Evolutionary conservation across 53 echinoderm and acorn worm genomes (phyloP).

Genomic region (Antedon mediterranea): DNA sequence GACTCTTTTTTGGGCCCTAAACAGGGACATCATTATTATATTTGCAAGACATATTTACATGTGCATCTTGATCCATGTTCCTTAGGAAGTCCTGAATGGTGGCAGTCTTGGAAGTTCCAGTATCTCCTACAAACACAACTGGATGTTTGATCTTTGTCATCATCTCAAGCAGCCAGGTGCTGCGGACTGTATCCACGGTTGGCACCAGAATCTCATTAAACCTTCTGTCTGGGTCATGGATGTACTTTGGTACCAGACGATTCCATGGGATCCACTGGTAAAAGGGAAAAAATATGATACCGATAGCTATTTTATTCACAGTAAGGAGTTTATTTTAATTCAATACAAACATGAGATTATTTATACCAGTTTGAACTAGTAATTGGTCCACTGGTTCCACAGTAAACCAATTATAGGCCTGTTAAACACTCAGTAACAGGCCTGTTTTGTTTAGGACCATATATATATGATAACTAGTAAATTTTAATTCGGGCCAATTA

Average conservation of each 20-base stretch:
- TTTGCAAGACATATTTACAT: constrained; percentile 52
- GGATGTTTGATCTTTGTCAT: constrained; percentile 93
- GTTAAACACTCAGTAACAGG: too few species aligned
- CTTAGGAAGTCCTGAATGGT: constrained; percentile 95
- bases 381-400: too few species aligned
- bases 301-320: neutral
- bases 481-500: too few species aligned
- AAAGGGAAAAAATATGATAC: neutral
- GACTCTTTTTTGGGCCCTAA: too few species aligned
- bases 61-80: constrained; percentile 81
- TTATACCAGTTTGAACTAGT: too few species aligned
- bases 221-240: constrained; percentile 83
- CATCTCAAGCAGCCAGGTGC: constrained; percentile 87
- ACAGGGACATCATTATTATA: too few species aligned
- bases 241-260: constrained; percentile 71
- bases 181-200: constrained; percentile 84
- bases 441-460: too few species aligned
- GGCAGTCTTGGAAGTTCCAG: constrained; percentile 97
- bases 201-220: constrained; percentile 98
- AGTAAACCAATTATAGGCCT: too few species aligned
- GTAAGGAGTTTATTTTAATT: too few species aligned
- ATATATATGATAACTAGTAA: too few species aligned
- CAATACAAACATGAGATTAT: too few species aligned
- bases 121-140: constrained; percentile 86
- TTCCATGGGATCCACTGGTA: constrained; percentile 91